Evolutionary conservation across 2,797 vertebrate species (phyloP).

Genomic region (Molothrus aeneus): DNA sequence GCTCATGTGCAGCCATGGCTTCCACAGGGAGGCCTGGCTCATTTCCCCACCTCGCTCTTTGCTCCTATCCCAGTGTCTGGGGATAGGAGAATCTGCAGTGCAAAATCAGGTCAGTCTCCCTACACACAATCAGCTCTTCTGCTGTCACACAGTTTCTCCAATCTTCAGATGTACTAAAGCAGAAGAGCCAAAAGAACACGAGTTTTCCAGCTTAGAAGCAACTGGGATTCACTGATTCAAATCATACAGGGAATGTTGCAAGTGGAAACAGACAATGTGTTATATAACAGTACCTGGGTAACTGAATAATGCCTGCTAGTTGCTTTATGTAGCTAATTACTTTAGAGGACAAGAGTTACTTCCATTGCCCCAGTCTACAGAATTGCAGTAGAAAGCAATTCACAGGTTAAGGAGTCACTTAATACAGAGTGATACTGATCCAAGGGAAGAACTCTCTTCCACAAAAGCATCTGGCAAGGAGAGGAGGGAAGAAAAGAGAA

Average conservation of each 20-base stretch:
- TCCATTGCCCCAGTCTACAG: neutral
- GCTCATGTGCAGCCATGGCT: neutral
- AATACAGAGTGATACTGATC: neutral
- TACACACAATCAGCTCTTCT: neutral
- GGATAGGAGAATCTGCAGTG: neutral
- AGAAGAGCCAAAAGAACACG: neutral
- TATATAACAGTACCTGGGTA: neutral
- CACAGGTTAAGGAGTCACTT: neutral
- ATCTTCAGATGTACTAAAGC: neutral
- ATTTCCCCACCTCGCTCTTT: neutral
- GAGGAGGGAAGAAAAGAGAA: neutral
- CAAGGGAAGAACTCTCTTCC: neutral
- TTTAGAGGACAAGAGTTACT: neutral
- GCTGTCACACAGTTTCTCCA: neutral
- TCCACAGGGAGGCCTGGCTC: neutral
- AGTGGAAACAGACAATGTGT: neutral
- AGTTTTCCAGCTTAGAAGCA: neutral
- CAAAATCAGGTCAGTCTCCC: neutral
- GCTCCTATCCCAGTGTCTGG: neutral
- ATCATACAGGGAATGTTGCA: neutral
- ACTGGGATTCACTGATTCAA: neutral
- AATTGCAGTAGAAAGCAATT: neutral
- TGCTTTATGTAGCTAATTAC: neutral
- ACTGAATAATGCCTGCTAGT: neutral
- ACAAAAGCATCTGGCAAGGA: neutral